Evolutionary conservation across 1,140 invertebrate genomes (phyloP).

Genomic region (Magallana angulata): DNA sequence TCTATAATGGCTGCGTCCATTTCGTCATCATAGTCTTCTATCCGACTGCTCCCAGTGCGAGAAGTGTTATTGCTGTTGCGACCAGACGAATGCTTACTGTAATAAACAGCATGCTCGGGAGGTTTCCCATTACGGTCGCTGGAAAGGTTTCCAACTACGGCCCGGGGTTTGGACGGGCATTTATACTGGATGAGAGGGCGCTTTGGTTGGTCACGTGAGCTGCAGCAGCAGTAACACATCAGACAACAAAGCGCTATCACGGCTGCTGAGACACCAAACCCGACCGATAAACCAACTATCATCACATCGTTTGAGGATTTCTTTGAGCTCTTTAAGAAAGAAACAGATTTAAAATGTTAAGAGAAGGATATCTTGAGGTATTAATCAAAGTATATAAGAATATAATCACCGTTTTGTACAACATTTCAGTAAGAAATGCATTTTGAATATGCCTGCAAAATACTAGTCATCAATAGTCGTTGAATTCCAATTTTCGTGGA

Average conservation of each 20-base stretch:
- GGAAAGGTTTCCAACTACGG: background rate
- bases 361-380: too few relatives aligned
- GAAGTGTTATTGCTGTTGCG: constrained; percentile 28
- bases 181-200: constrained; percentile 12
- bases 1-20: background rate
- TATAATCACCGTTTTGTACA: too few relatives aligned
- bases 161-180: background rate
- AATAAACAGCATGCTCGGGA: background rate
- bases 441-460: too few relatives aligned
- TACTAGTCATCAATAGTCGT: too few relatives aligned
- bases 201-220: constrained; percentile 25
- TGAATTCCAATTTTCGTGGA: too few relatives aligned
- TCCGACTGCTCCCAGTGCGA: background rate
- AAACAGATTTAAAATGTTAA: background rate
- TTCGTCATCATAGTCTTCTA: constrained; percentile 1
- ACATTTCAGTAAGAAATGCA: too few relatives aligned
- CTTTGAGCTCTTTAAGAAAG: background rate
- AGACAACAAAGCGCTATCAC: constrained; percentile 35
- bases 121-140: background rate
- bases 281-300: constrained; percentile 26
- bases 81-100: constrained; percentile 12
- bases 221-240: constrained; percentile 20
- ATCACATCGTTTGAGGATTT: constrained; percentile 21
- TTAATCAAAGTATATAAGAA: too few relatives aligned
- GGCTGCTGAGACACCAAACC: constrained; percentile 10